Conservation (phyloP, 2,888 invertebrate species). For the Diarsia mendica region DNA sequence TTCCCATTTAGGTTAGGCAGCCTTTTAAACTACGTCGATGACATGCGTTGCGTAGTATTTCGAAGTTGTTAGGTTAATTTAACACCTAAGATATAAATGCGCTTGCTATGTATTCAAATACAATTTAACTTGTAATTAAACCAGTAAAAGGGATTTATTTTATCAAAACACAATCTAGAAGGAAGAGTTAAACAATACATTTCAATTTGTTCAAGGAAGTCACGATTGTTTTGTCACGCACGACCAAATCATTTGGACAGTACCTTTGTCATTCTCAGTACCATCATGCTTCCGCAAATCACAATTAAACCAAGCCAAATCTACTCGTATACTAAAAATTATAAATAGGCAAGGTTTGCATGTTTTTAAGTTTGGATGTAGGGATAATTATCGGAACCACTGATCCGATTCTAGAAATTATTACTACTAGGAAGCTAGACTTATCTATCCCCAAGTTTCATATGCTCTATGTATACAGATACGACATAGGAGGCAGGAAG, state of each 20-base stretch:
- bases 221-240: conserved; percentile 47
- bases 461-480: too few relatives aligned
- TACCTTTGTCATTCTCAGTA: conserved; percentile 24
- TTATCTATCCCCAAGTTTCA: not conserved
- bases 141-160: not conserved
- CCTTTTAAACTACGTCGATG: not conserved
- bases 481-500: too few relatives aligned
- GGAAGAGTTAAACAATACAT: conserved; percentile 18
- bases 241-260: conserved; percentile 29
- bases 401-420: not conserved
- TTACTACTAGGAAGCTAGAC: not conserved
- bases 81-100: not conserved
- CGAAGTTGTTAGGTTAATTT: too few relatives aligned
- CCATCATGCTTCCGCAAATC: conserved; percentile 34
- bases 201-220: conserved; percentile 48
- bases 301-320: conserved; percentile 17
- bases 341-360: not conserved
- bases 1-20: not conserved
- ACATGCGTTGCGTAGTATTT: too few relatives aligned
- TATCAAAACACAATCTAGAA: conserved; percentile 12
- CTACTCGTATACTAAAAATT: not conserved
- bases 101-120: not conserved
- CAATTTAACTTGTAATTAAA: not conserved
- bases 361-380: not conserved
- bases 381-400: not conserved